phyloP scores from a whole-genome alignment of 2,113 vertebrate genomes.

The Stegastes partitus region DNA sequence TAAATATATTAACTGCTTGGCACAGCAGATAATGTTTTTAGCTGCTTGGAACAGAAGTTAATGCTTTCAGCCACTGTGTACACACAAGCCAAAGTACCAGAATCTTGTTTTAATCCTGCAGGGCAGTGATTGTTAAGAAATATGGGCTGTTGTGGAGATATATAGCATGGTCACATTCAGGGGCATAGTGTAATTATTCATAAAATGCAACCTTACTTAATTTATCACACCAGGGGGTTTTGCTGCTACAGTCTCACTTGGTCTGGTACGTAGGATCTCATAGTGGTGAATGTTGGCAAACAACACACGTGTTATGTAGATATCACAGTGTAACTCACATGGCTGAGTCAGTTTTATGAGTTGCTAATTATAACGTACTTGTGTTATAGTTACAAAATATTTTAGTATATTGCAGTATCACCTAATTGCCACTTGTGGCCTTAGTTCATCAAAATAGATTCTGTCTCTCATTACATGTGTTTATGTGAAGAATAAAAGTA shows the following conservation, averaged over 20 bases:
- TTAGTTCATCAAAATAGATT: not conserved
- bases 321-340: not conserved
- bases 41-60: conserved; percentile 19
- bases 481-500: not conserved
- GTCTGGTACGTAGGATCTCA: not conserved
- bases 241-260: not conserved
- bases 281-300: not conserved
- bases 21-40: conserved; percentile 17
- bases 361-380: not conserved
- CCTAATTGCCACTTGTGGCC: not conserved
- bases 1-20: conserved; percentile 31
- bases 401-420: not conserved
- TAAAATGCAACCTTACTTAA: not conserved
- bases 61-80: not conserved
- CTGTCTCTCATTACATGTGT: not conserved
- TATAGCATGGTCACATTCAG: conserved; percentile 2
- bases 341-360: too few species aligned
- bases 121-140: conserved; percentile 18
- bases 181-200: conserved; percentile 5
- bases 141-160: not conserved
- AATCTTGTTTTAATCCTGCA: conserved; percentile 20
- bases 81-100: conserved; percentile 3
- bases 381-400: not conserved
- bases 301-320: not conserved
- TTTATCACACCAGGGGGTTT: not conserved